Percentiles rank a stretch among this genome's conserved stretches.
phyloP scores from a whole-genome alignment of 2,797 vertebrate species.

The Adelosebastes latens region DNA sequence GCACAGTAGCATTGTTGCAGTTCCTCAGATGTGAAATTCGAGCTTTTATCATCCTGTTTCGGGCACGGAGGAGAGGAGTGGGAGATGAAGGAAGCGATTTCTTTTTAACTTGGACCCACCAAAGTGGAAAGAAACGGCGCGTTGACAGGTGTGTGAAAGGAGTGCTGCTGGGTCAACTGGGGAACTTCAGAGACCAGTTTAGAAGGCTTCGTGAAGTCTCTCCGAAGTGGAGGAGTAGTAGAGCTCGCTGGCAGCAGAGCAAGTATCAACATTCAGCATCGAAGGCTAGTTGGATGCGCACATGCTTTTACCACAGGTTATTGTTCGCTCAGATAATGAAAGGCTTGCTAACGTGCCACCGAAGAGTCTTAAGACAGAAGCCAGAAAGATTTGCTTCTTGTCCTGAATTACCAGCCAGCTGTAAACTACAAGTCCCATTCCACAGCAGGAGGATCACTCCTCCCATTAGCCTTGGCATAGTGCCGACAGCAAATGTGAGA shows the following conservation, averaged over 20 bases:
- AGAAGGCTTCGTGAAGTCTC: slow-evolving; percentile 57
- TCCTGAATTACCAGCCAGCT: slow-evolving; percentile 72
- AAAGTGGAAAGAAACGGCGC: slow-evolving; percentile 70
- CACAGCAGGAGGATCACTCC: slow-evolving; percentile 72
- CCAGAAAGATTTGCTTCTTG: slow-evolving; percentile 58
- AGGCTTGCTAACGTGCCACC: slow-evolving; percentile 5
- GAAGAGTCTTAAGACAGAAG: slow-evolving; percentile 47
- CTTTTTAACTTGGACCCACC: slow-evolving; percentile 78
- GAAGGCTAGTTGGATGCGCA: slow-evolving; percentile 22
- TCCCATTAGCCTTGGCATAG: slow-evolving; percentile 85
- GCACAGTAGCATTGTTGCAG: slow-evolving; percentile 78
- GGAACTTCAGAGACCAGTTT: slow-evolving; percentile 72
- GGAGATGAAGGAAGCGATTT: slow-evolving; percentile 73
- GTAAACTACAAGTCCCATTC: slow-evolving; percentile 78
- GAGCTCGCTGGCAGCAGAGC: slow-evolving; percentile 20
- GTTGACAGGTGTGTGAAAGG: slow-evolving; percentile 75
- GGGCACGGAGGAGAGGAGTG: slow-evolving; percentile 59
- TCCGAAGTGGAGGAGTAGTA: slow-evolving; percentile 15
- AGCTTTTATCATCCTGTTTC: slow-evolving; percentile 82
- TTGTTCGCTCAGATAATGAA: slow-evolving; percentile 3
- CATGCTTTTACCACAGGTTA: slow-evolving; percentile 15
- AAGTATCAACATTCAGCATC: slow-evolving; percentile 8
- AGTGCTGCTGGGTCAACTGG: slow-evolving; percentile 72
- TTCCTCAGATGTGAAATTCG: slow-evolving; percentile 76
- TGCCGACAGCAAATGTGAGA: slow-evolving; percentile 70